Base-by-base conservation (phyloP, 2,113 vertebrate genomes). In the Atherinomorus stipes region DNA sequence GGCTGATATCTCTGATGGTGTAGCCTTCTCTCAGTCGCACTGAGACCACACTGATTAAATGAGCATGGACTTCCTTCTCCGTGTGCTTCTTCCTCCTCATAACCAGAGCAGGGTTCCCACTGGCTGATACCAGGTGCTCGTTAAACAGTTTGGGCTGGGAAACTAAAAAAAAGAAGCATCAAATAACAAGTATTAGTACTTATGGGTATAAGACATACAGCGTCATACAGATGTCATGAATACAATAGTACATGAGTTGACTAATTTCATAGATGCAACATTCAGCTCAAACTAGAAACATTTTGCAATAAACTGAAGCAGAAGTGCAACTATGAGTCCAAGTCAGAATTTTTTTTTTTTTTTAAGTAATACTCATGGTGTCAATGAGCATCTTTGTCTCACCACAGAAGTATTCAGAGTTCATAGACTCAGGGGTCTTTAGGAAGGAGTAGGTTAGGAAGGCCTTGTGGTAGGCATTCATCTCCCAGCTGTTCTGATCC, bases 101-200 rank as follows among this genome's bases (percentile, higher is more conserved):
- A 0, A 96, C 96, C 84, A 99, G 89, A 0, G 97, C 96, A 0
- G 98, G 98, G 87, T 99, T 99, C 66, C 96, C 97, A 74, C 97
- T 98, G 11, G 96, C 96, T 0, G 97, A 99, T 80, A 99, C 96
- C 84, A 99, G 89, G 81, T 99, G 98, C 88, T 99, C 98, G 1
- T 99, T 99, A 88, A 99, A 99, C 13, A 99, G 90, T 61, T 96
- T 96, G 89, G 99, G 97, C 88, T 99, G 97, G 23, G 96, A 96
- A 79, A 96, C 98, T 99, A 83, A 18, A 57, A 66, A 58, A 62
- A 34, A 34, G 8, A 34, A 34, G 9, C 31, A 18, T 31, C 3
- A 62, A 68, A 8, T n/a, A 45, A 12, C 50, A 11, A 50, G 31
- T 34, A 34, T 34, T 34, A 34, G 4, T 34, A 42, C 15, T 5